Base-by-base conservation (phyloP, 2,113 vertebrate genomes). In the Calidris pygmaea region DNA sequence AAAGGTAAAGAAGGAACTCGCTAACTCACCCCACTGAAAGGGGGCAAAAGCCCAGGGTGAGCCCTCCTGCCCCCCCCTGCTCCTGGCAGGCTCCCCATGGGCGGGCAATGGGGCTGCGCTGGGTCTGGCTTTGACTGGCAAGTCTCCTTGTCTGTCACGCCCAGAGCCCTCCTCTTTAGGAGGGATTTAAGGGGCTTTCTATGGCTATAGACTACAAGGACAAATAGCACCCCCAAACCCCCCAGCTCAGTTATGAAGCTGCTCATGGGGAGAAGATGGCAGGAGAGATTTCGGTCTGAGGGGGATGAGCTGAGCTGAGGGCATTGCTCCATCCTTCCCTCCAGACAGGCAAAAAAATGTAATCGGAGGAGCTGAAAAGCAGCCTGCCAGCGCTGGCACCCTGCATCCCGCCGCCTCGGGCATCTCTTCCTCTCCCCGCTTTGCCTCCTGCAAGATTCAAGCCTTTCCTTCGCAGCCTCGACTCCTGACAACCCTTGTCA, bases 101-200 rank as follows among this genome's bases (percentile, higher is more conserved):
- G 82, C 16, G 41, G 85, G 85, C 21, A 16, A 73, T 22, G 15
- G 65, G 77, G 90, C 60, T n/a, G 76, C 1, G 29, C 93, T 35
- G 58, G 67, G 58, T 34, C 60, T 18, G 1, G 65, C 81, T 26
- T 27, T 52, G 62, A 96, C 24, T 96, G 95, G 96, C 73, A 27
- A 27, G 5, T 19, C 60, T 45, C 87, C 41, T 27, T 90, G 92
- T 90, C 96, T 77, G 35, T 96, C 95, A 91, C 2, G 2, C 12
- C 6, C 14, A 35, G 80, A 63, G 52, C 93, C 95, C 94, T 89
- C 93, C 92, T 85, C 92, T 55, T 58, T 50, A 96, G 97, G 95
- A 91, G 96, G 97, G 95, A 95, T 95, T 89, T 85, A n/a, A 82
- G 88, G 86, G 79, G 95, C 95, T 97, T 97, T 97, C 95, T 91